phyloP scores from a whole-genome alignment of 1,140 invertebrate genomes.

The Ostrea edulis region DNA sequence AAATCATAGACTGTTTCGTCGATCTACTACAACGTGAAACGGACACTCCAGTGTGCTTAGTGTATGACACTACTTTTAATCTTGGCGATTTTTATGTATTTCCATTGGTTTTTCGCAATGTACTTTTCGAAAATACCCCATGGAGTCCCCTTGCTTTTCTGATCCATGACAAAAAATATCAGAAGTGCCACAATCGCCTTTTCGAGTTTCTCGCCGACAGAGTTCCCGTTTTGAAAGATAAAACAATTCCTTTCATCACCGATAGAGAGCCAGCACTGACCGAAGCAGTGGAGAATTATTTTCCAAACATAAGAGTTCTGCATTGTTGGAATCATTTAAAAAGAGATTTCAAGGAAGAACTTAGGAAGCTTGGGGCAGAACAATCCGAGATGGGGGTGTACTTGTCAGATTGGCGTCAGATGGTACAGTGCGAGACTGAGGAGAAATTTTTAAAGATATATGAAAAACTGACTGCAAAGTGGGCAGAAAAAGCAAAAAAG shows the following conservation, averaged over 20 bases:
- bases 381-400: not conserved
- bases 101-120: constrained; percentile 23
- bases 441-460: not conserved
- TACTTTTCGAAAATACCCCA: constrained; percentile 23
- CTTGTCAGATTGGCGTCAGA: not conserved
- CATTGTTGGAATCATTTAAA: constrained; percentile 45
- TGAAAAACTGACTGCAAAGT: not conserved
- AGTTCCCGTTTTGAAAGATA: constrained; percentile 4
- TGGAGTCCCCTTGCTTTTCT: constrained; percentile 34
- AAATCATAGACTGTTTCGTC: not conserved
- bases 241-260: not conserved
- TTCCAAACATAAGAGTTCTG: not conserved
- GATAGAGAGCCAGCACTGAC: constrained; percentile 18
- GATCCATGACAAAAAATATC: constrained; percentile 36
- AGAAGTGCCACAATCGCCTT: constrained; percentile 21
- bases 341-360: constrained; percentile 20
- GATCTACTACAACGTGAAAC: not conserved
- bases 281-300: not conserved
- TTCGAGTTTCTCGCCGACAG: constrained; percentile 19
- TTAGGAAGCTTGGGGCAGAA: not conserved
- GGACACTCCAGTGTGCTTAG: no score
- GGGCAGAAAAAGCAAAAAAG: not conserved
- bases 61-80: constrained; percentile 34
- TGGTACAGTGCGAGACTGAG: not conserved
- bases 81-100: constrained; percentile 42